These are phyloP conservation scores for Trachelus iudaicus DNA, from an alignment of 2,888 invertebrate genomes.

Conservation along the genomic window DNA sequence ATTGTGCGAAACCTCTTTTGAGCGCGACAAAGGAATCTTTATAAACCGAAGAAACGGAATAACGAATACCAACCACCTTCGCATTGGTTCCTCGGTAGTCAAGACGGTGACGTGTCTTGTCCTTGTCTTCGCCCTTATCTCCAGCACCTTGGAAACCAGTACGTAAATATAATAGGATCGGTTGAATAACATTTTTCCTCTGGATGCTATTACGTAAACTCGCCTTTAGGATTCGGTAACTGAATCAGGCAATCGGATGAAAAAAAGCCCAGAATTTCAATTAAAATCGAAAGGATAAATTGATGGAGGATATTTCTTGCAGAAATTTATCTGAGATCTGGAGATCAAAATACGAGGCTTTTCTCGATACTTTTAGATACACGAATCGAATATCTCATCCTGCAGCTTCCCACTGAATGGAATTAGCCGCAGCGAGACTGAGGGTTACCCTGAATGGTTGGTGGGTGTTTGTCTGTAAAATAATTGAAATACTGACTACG, in stretches of 20 bases:
- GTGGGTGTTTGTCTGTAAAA: too few species aligned
- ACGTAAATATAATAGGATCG: neutral
- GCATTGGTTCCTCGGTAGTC: neutral
- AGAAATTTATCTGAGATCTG: neutral
- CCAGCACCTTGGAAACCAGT: neutral
- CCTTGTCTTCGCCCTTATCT: neutral
- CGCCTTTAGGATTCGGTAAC: neutral
- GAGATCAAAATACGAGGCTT: neutral
- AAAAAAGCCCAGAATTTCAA: neutral
- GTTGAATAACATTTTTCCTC: neutral
- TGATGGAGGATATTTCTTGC: neutral
- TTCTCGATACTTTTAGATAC: neutral
- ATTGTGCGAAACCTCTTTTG: neutral
- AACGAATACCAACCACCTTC: neutral
- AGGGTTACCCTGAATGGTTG: too few species aligned
- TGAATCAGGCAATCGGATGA: neutral
- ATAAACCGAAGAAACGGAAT: neutral
- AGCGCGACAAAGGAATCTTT: neutral
- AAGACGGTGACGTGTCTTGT: neutral
- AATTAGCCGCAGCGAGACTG: neutral
- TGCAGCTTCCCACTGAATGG: neutral
- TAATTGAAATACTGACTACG: too few species aligned
- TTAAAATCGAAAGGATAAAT: neutral
- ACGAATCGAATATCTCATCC: neutral
- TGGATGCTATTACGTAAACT: neutral